phyloP scores from a whole-genome alignment of 2,113 vertebrate genomes.

The Neolamprologus modestus region DNA sequence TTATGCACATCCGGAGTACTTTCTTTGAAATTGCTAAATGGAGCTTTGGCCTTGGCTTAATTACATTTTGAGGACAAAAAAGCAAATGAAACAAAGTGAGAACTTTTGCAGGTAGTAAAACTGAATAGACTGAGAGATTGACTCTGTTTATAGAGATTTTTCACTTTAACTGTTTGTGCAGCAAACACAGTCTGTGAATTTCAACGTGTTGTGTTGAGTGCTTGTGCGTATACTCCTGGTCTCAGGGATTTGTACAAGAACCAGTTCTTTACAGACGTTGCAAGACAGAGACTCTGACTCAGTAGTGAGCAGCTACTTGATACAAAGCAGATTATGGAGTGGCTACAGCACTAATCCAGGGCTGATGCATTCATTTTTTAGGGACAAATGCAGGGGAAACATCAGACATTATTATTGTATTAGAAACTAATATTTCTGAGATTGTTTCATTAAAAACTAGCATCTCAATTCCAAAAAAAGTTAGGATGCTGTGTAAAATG shows the following conservation, averaged over 20 bases:
- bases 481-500: not conserved
- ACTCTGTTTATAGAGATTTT: not conserved
- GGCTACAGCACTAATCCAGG: not conserved
- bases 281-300: not conserved
- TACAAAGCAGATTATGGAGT: not conserved
- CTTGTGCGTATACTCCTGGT: not conserved
- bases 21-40: not conserved
- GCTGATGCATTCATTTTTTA: not conserved
- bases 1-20: not conserved
- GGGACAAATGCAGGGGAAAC: not conserved
- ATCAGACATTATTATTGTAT: not conserved
- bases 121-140: not conserved
- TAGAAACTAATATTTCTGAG: not conserved
- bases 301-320: not conserved
- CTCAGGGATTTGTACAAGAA: not conserved
- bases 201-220: not conserved
- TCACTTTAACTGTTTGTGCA: not conserved
- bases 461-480: not conserved
- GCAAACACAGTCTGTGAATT: not conserved
- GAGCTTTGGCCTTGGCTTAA: not conserved
- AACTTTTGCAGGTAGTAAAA: not conserved
- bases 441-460: not conserved
- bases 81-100: not conserved
- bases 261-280: not conserved
- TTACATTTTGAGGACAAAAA: not conserved